Base-by-base conservation (phyloP, 2,888 invertebrate species). In the Ferrisia virgata region DNA sequence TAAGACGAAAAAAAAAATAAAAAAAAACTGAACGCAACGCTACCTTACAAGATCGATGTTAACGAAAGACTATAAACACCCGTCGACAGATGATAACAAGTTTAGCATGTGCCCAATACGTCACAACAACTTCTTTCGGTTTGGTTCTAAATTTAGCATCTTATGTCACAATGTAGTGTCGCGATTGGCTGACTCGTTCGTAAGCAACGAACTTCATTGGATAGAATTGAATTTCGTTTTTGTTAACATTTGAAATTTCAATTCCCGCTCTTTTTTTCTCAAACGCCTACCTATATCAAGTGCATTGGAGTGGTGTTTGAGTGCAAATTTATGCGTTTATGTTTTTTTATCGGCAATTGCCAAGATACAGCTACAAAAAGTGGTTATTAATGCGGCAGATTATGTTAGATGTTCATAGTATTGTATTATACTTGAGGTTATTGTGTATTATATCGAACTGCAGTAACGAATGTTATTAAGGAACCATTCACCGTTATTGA, bases 21-120 rank as follows among this genome's bases (percentile, higher is more conserved):
- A 13, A 43, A 43, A 25, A 25, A 53, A 53, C 53, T n/a, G 15
- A 53, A 58, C 72, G 9, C 33, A 72, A 33, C 72, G 72, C 72
- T 33, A 72, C 33, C 72, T 25, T 33, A 33, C 72, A 72, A 18
- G n/a, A 33, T 72, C 72, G 72, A 72, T n/a, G 72, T 72, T 18
- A 18, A 72, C 72, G 33, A 33, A 72, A 33, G 33, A 72, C 72
- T 72, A 33, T 33, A 33, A 72, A 72, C 72, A 33, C 33, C 31
- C 72, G 72, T 72, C 72, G n/a, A 72, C 31, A 72, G 72, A 72
- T 72, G 72, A 72, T 72, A 72, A 72, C 72, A 72, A 72, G 72
- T 72, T 72, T 33, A 33, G 33, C 72, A 72, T 72, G 72, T 72
- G 72, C 58, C 58, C 58, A 11, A 64, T 64, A 64, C 58, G 58